These are phyloP conservation scores for Parnassius mnemosyne DNA, from an alignment of 2,888 invertebrate species.

Conservation along the genomic window DNA sequence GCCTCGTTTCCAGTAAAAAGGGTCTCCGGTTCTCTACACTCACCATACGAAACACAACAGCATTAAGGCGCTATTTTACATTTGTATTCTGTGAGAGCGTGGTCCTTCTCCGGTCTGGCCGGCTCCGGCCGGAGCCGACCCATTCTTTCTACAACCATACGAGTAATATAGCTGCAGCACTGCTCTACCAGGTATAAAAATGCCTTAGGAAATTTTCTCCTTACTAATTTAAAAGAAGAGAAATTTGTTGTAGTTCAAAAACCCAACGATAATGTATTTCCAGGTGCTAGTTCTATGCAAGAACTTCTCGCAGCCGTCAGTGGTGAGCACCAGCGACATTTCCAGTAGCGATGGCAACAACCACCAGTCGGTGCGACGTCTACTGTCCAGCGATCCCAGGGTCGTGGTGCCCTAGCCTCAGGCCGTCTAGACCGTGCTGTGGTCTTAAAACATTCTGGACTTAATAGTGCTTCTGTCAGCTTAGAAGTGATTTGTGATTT, in stretches of 20 bases:
- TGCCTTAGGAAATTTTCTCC: too few species aligned
- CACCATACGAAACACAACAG: too few species aligned
- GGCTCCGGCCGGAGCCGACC: too few species aligned
- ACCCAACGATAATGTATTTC: constrained; percentile 23
- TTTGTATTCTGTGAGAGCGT: too few species aligned
- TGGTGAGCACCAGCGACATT: constrained; percentile 71
- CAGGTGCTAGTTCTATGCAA: constrained; percentile 72
- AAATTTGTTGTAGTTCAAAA: not conserved
- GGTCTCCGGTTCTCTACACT: too few species aligned
- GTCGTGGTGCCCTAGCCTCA: constrained; percentile 68
- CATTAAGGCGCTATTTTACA: too few species aligned
- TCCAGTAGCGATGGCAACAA: constrained; percentile 75
- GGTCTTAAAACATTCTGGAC: constrained; percentile 6
- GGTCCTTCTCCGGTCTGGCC: too few species aligned
- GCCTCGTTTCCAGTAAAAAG: too few species aligned
- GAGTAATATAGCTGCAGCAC: too few species aligned
- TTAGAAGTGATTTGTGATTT: constrained; percentile 5
- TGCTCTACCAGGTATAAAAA: too few species aligned
- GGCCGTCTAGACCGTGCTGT: constrained; percentile 60
- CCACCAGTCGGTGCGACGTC: constrained; percentile 69
- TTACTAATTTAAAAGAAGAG: too few species aligned
- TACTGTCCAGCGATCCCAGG: constrained; percentile 59
- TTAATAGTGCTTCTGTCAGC: not conserved
- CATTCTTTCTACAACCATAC: too few species aligned
- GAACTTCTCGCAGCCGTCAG: constrained; percentile 71